Base-by-base conservation (phyloP, 2,888 invertebrate species). In the Cephus spinipes region DNA sequence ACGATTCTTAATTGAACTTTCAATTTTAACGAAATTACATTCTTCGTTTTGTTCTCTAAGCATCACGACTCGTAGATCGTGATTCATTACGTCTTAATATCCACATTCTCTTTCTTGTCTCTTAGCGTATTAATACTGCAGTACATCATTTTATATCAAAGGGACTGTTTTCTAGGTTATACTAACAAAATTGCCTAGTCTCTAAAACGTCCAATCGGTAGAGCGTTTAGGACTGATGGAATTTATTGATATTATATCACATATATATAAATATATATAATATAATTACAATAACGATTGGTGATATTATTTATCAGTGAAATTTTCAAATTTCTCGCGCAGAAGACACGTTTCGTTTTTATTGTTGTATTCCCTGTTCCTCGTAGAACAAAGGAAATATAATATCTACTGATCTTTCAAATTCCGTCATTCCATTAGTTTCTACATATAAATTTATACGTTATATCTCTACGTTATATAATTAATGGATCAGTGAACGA, bases 101-200 rank as follows among this genome's bases (percentile, higher is more conserved):
- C 30, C 33, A 71, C 33, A 33, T 71, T 32, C 23, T 71, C 4
- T 32, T 3, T 73, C 35, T 35, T 74, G 33, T 15, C 12, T 74
- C 74, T 74, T 79, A 88, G 86, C 85, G 85, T 90, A 90, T 89
- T 90, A 90, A 90, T 90, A 90, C 90, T 90, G 90, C 85, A 87
- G 87, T 87, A 90, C 87, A 89, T 89, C 87, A 85, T 87, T 87
- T 88, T 40, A 73, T 75, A 55, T 55, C 55, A 55, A 55, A 55
- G 55, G 55, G 55, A 55, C 23, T 55, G 55, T 55, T 55, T 55
- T 55, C 55, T 55, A 55, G 55, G 55, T 23, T 55, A 55, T 55
- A 55, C 23, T 55, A 55, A 55, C 23, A 23, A 55, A 55, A 55
- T 23, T 23, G 23, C 1, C 55, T 55, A 55, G 55, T 55, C 55